Conservation (phyloP, 1,140 invertebrate genomes). For the Lerema accius region DNA sequence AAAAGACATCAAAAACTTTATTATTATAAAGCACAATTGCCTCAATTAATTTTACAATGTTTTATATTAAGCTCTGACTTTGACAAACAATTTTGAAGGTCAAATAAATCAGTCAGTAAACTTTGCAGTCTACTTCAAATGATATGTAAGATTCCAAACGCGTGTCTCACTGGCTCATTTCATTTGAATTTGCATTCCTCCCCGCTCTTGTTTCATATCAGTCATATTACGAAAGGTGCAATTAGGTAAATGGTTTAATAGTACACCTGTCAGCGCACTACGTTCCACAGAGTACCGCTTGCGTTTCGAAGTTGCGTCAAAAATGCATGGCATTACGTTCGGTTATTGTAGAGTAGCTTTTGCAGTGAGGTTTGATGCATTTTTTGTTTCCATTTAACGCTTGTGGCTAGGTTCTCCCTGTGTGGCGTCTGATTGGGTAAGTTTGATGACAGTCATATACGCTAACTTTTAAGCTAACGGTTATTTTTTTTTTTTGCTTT, state of each 20-base stretch:
- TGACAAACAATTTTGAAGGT: too few relatives aligned
- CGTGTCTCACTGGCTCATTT: background rate
- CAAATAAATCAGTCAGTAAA: too few relatives aligned
- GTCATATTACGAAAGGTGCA: slow-evolving; percentile 51
- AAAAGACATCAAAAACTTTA: too few relatives aligned
- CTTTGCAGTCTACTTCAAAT: background rate
- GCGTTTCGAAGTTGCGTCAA: slow-evolving; percentile 18
- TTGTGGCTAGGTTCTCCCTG: background rate
- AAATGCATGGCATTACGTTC: slow-evolving; percentile 24
- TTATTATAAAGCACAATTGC: too few relatives aligned
- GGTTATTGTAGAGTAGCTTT: slow-evolving; percentile 12
- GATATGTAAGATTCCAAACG: background rate
- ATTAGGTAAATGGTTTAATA: slow-evolving; percentile 68
- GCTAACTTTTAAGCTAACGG: too few relatives aligned
- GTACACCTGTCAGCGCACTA: slow-evolving; percentile 46
- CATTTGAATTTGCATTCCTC: slow-evolving; percentile 49
- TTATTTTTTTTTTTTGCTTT: too few relatives aligned
- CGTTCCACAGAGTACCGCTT: slow-evolving; percentile 4
- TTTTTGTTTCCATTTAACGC: background rate
- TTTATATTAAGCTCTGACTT: too few relatives aligned
- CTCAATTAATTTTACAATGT: too few relatives aligned
- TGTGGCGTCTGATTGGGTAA: too few relatives aligned
- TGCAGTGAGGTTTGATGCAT: background rate
- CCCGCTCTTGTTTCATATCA: slow-evolving; percentile 42
- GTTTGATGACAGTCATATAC: too few relatives aligned